These are phyloP conservation scores for Cassiopea andromeda DNA, from an alignment of 30 jellyfish, hydroid and myxozoan species.

Conservation along the genomic window DNA sequence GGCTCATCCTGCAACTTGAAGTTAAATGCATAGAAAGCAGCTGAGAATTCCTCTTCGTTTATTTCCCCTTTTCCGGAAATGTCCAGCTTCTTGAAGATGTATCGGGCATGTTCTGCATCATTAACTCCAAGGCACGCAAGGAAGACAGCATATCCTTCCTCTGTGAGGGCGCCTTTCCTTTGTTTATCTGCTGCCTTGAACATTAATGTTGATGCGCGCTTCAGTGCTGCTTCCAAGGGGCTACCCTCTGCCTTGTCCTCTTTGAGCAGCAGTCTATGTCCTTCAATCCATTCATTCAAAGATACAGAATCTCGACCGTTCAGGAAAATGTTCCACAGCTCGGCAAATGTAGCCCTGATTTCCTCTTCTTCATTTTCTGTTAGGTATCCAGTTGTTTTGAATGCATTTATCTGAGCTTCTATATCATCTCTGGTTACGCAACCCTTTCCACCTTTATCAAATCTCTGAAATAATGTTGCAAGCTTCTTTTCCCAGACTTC, in stretches of 20 bases:
- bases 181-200: conserved; percentile 66
- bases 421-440: conserved; percentile 43
- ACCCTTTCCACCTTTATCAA: conserved; percentile 56
- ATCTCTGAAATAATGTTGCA: conserved; percentile 40
- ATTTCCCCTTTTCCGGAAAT: conserved; percentile 9
- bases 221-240: conserved; percentile 30
- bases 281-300: conserved; percentile 39
- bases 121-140: conserved; percentile 64
- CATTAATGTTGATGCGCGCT: conserved; percentile 57
- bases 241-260: not conserved
- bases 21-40: conserved; percentile 38
- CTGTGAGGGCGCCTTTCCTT: conserved; percentile 41
- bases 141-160: conserved; percentile 40
- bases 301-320: conserved; percentile 34
- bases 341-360: conserved; percentile 10
- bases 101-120: conserved; percentile 9
- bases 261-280: conserved; percentile 12
- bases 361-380: conserved; percentile 24
- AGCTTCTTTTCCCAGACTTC: conserved; percentile 48
- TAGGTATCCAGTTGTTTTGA: conserved; percentile 41
- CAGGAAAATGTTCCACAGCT: conserved; percentile 40
- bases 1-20: conserved; percentile 33
- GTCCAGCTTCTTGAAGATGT: conserved; percentile 31
- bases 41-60: conserved; percentile 29
- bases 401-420: conserved; percentile 35